A percentile compares a stretch with the other conserved stretches of the same genome.
These are phyloP conservation scores for Sinodicranocentrus sp. DNA, from an alignment of 2,888 invertebrate species.

Conservation along the genomic window DNA sequence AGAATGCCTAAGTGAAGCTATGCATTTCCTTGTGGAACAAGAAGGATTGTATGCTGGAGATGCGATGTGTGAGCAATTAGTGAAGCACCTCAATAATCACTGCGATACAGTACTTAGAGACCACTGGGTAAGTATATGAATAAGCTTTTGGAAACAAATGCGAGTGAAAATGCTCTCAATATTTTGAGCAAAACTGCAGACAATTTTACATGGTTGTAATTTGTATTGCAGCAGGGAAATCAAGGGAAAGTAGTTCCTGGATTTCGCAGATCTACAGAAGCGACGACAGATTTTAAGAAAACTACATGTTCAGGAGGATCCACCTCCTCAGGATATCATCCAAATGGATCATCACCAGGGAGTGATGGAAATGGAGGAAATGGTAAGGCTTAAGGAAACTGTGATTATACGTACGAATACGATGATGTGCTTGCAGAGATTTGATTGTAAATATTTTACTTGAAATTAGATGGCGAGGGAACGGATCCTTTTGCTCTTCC, in stretches of 20 bases:
- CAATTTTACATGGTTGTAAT: constrained; percentile 13
- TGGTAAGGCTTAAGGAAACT: constrained; percentile 48
- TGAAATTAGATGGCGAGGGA: constrained; percentile 54
- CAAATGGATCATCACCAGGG: constrained; percentile 73
- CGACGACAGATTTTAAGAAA: constrained; percentile 43
- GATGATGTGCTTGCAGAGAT: too few species aligned
- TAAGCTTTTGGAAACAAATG: background rate
- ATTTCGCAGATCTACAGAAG: constrained; percentile 43
- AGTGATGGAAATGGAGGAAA: constrained; percentile 74
- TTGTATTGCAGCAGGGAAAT: constrained; percentile 61
- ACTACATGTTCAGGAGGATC: constrained; percentile 41
- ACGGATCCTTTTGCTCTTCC: constrained; percentile 59
- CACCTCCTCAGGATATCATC: constrained; percentile 72
- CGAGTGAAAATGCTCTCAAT: background rate
- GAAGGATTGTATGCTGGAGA: constrained; percentile 87
- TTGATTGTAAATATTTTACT: background rate
- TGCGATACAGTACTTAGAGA: constrained; percentile 81
- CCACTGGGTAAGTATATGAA: constrained; percentile 50
- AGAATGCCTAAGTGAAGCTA: constrained; percentile 93
- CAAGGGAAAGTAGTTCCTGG: constrained; percentile 70
- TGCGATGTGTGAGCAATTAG: constrained; percentile 88
- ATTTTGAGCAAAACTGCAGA: background rate
- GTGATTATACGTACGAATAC: background rate
- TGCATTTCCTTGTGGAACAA: constrained; percentile 92
- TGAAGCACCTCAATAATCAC: constrained; percentile 91